Percentiles rank a stretch among this genome's conserved stretches.
phyloP scores from a whole-genome alignment of 2,797 vertebrate species.

The Acestrorhynchus altus region DNA sequence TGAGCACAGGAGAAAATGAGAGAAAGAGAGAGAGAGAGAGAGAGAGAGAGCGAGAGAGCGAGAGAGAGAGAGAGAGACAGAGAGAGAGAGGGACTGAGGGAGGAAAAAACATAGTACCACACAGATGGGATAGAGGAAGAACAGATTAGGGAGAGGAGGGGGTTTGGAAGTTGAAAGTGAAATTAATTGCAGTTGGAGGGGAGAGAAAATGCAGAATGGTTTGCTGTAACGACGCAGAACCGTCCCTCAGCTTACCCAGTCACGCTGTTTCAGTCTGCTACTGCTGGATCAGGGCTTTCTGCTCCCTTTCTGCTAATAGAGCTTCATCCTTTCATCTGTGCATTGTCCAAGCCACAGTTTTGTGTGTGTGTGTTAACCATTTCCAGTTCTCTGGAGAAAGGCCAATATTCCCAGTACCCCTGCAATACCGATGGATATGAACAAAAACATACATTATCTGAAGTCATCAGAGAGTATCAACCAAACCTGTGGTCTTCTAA shows the following conservation, averaged over 20 bases:
- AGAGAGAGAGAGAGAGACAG: background rate
- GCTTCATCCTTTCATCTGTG: background rate
- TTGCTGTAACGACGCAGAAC: slow-evolving; percentile 5
- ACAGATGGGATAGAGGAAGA: slow-evolving; percentile 42
- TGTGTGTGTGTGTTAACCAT: background rate
- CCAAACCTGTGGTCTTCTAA: too few relatives aligned
- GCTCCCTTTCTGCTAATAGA: slow-evolving; percentile 11
- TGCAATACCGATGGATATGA: too few relatives aligned
- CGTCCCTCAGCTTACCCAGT: background rate
- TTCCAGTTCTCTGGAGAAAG: too few relatives aligned
- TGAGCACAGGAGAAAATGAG: slow-evolving; percentile 47
- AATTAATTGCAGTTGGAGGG: slow-evolving; percentile 35
- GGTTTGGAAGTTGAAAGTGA: slow-evolving; percentile 12
- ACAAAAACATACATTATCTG: too few relatives aligned
- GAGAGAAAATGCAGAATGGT: slow-evolving; percentile 26
- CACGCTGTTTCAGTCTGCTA: slow-evolving; percentile 45
- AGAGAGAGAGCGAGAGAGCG: slow-evolving; percentile 28
- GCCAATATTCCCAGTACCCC: too few relatives aligned
- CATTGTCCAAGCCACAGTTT: background rate
- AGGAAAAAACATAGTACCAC: slow-evolving; percentile 10
- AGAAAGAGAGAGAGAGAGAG: slow-evolving; percentile 22
- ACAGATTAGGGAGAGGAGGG: background rate
- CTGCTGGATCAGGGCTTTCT: slow-evolving; percentile 47
- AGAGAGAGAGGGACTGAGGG: slow-evolving; percentile 3
- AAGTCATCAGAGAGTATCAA: too few relatives aligned